phyloP scores from a whole-genome alignment of 2,113 vertebrate genomes.

The Charina bottae region DNA sequence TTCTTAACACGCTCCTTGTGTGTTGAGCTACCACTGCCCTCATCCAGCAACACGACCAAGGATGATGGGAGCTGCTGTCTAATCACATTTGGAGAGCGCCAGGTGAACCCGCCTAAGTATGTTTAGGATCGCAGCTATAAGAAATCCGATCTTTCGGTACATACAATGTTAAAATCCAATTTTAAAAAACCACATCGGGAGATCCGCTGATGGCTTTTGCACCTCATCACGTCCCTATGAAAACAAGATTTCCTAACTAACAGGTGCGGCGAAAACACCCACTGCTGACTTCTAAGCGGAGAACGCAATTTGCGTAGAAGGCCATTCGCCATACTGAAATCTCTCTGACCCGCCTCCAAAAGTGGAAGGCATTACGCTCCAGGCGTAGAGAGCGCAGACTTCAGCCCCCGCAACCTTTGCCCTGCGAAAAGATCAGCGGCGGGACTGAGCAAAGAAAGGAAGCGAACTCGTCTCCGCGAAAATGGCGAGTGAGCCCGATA shows the following conservation, averaged over 20 bases:
- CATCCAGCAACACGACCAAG: not conserved
- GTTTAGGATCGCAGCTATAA: not conserved
- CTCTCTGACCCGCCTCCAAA: not conserved
- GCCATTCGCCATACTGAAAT: not conserved
- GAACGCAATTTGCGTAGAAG: not conserved
- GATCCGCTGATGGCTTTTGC: too few relatives aligned
- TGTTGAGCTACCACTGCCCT: not conserved
- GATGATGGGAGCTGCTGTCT: not conserved
- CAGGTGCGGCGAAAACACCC: too few relatives aligned
- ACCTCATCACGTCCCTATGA: too few relatives aligned
- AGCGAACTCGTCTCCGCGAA: not conserved
- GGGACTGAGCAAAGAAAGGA: not conserved
- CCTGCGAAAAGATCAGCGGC: too few relatives aligned
- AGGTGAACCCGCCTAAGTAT: not conserved
- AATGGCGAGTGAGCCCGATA: constrained; percentile 54
- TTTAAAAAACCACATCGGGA: too few relatives aligned
- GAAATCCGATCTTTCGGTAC: not conserved
- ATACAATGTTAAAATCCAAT: not conserved
- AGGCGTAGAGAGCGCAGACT: too few relatives aligned
- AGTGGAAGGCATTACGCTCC: not conserved
- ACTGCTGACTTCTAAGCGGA: not conserved
- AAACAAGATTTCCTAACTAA: too few relatives aligned
- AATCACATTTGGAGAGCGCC: not conserved
- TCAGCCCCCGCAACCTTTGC: not conserved
- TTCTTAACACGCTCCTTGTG: not conserved